Evolutionary conservation across 2,797 vertebrate species (phyloP).

Genomic region (Xiphophorus birchmanni): DNA sequence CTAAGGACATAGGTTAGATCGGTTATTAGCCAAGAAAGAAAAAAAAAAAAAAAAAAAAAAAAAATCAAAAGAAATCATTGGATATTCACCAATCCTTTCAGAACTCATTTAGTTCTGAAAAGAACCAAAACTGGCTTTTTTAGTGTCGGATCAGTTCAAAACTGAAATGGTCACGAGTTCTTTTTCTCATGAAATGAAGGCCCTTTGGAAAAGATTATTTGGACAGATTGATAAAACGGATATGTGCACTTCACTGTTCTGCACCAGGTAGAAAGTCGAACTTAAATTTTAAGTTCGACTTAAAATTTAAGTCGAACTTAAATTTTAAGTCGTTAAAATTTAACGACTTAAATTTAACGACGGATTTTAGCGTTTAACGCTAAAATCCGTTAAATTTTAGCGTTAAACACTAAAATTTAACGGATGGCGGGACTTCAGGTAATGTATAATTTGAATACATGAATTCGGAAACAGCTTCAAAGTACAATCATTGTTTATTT

Average conservation of each 20-base stretch:
- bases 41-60: not conserved
- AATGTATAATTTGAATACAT: not conserved
- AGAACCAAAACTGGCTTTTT: not conserved
- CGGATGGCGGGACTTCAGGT: not conserved
- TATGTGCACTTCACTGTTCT: not conserved
- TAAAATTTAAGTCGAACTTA: no score
- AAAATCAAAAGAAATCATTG: no score
- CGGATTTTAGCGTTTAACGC: no score
- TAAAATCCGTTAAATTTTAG: no score
- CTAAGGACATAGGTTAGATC: not conserved
- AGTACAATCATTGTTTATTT: constrained; percentile 72
- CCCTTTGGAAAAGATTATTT: not conserved
- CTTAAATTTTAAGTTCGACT: not conserved
- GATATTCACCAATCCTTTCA: not conserved
- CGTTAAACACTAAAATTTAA: no score
- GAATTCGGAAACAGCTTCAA: constrained; percentile 3
- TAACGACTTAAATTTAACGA: no score
- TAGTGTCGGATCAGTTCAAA: not conserved
- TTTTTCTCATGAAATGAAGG: not conserved
- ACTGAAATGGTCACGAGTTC: not conserved
- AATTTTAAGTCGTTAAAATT: no score
- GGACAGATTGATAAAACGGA: not conserved
- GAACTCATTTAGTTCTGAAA: not conserved
- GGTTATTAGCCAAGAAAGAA: not conserved
- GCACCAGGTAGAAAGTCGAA: not conserved